Conservation (phyloP, 2,888 invertebrate species). For the Agriopis aurantiaria region DNA sequence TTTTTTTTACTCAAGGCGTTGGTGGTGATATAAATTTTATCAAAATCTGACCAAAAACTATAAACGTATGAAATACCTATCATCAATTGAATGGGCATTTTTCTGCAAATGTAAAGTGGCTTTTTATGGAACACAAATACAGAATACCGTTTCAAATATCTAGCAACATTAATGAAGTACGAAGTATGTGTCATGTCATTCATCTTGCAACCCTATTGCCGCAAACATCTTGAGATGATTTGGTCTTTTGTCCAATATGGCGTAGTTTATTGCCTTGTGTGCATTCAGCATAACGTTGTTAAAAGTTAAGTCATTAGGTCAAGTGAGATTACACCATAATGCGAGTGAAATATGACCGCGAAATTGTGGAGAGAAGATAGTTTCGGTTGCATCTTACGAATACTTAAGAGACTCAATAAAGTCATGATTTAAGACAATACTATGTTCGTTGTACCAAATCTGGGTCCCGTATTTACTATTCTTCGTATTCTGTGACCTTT, state of each 20-base stretch:
- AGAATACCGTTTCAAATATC: no score
- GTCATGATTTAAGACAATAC: neutral
- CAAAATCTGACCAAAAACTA: no score
- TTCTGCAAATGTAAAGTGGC: no score
- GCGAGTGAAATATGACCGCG: constrained; percentile 10
- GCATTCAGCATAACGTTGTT: constrained; percentile 24
- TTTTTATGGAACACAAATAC: no score
- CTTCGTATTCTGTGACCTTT: no score
- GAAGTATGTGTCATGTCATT: constrained; percentile 1
- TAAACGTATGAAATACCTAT: no score
- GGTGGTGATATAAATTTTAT: no score
- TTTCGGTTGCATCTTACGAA: neutral
- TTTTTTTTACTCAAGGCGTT: no score
- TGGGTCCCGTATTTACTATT: neutral
- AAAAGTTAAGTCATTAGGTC: constrained; percentile 32
- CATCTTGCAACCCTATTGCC: constrained; percentile 21
- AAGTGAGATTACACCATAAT: constrained; percentile 28
- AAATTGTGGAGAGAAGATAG: neutral
- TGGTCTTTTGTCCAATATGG: constrained; percentile 24
- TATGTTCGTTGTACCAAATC: neutral
- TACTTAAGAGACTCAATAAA: neutral
- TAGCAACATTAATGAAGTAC: neutral
- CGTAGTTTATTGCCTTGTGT: constrained; percentile 22
- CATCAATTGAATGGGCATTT: no score
- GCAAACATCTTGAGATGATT: constrained; percentile 21